These are phyloP conservation scores for Chiloscyllium punctatum DNA, from an alignment of 2,797 vertebrate species.

Conservation along the genomic window DNA sequence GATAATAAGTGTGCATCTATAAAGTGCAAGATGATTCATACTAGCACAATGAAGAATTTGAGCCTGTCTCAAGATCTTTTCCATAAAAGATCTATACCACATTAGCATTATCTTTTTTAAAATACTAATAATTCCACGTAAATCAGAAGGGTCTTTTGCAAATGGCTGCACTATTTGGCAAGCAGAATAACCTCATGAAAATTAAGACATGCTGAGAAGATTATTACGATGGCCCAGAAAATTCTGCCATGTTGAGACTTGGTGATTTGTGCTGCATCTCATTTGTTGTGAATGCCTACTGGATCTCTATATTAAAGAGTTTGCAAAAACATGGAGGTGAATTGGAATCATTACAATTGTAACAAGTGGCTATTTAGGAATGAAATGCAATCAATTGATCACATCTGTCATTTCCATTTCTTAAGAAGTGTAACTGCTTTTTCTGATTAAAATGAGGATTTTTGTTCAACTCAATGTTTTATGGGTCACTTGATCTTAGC, in stretches of 20 bases:
- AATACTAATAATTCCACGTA: not conserved
- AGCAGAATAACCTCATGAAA: not conserved
- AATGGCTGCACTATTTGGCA: not conserved
- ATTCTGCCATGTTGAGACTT: not conserved
- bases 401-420: not conserved
- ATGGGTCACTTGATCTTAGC: not conserved
- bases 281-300: not conserved
- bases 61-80: not conserved
- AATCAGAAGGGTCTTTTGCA: not conserved
- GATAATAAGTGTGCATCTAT: conserved; percentile 32
- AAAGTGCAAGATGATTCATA: conserved; percentile 17
- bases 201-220: not conserved
- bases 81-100: conserved; percentile 3
- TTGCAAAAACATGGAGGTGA: not conserved
- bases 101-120: not conserved
- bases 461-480: not conserved
- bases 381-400: not conserved
- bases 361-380: not conserved
- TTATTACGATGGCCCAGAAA: not conserved
- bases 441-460: not conserved
- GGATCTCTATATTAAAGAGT: not conserved
- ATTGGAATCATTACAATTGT: not conserved
- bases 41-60: not conserved
- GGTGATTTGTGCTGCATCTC: not conserved
- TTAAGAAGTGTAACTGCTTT: not conserved